Evolutionary conservation across 2,888 invertebrate genomes (phyloP), one percentile per base, ranked within the genome.

Genomic region (Lathronympha strigana): DNA sequence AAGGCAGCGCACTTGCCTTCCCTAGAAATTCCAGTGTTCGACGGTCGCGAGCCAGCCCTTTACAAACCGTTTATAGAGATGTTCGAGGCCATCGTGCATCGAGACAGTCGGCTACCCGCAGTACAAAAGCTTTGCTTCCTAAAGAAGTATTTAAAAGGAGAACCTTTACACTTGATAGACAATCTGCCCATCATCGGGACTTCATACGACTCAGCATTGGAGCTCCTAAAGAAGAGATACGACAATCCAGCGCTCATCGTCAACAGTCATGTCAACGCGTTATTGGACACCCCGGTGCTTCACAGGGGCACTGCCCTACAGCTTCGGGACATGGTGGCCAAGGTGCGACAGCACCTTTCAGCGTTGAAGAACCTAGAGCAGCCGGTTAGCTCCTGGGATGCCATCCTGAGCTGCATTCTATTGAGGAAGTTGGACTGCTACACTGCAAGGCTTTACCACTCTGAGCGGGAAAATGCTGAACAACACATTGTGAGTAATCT

Each of bases 41-140:
- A 49, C 25, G 49, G 49, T 13, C 25, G 25, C 9, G 36, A 53
- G 6, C 6, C 21, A 1, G 15, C 53, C 3, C 3, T 28, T 4
- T 53, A 53, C 53, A 36, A 21, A 13, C 33, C 53, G 21, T 53
- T 53, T 21, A 53, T 53, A 0, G 53, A 70, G 67, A 54, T 60
- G 49, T 66, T 61, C 40, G 17, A 47, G 11, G 61, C 66, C 9
- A 15, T 66, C 1, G 55, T 66, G 1, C 43, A 55, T 33, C n/a
- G 28, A 11, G 58, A 66, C 40, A 2, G 13, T 4, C 19, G 45
- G 0, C 9, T 61, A 9, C 33, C 61, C 0, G 1, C 13, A 1
- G 33, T 61, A 0, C 57, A 66, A 21, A 61, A 55, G 21, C 25
- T 66, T 1, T 61, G 33, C 45, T 66, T 45, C 19, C 21, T 66